Evolutionary conservation across 2,113 vertebrate genomes (phyloP).

Genomic region (Phaethon lepturus): DNA sequence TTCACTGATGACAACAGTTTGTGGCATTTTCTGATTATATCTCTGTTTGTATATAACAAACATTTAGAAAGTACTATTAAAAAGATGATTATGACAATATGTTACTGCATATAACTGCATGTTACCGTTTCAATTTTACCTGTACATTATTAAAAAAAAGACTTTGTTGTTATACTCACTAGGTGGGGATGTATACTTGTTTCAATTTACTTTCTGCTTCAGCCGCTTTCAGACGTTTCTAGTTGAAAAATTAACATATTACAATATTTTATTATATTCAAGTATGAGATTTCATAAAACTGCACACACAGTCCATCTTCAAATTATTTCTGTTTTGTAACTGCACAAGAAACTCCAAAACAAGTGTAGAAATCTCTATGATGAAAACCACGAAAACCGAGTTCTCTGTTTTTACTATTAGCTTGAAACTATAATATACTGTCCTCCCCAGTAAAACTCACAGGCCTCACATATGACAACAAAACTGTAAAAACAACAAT

Average conservation of each 20-base stretch:
- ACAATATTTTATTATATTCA: conserved; percentile 10
- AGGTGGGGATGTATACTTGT: conserved; percentile 98
- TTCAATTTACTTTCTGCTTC: conserved; percentile 98
- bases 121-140: background rate
- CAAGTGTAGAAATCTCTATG: background rate
- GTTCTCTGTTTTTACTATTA: background rate
- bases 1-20: background rate
- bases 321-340: background rate
- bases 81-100: background rate
- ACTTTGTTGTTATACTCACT: conserved; percentile 86
- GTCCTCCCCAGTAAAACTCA: background rate
- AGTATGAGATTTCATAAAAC: background rate
- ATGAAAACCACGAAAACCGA: background rate
- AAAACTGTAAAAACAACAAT: background rate
- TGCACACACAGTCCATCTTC: background rate
- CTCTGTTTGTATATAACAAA: background rate
- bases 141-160: background rate
- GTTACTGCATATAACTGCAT: too few species aligned
- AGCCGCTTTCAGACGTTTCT: conserved; percentile 97
- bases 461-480: background rate
- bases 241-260: conserved; percentile 68
- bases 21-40: background rate
- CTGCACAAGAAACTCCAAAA: background rate
- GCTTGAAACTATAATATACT: background rate
- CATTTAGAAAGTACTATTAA: background rate